Base-by-base conservation (phyloP, 2,888 invertebrate genomes). In the Nemoura dubitans region DNA sequence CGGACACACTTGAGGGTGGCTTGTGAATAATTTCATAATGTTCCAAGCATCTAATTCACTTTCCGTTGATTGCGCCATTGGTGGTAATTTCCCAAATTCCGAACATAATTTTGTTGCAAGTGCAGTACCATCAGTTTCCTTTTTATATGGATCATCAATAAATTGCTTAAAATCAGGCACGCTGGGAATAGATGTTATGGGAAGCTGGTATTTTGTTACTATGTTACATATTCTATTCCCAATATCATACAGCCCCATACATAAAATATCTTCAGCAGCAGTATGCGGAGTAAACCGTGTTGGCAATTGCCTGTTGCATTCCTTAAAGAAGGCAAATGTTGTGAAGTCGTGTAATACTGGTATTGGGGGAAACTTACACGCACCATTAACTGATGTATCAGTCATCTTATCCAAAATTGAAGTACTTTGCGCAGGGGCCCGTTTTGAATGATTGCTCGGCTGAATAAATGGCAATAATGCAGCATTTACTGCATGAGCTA, bases 321-420 rank as follows among this genome's bases (percentile, higher is more conserved):
- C 27, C 27, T 76, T 28, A 59, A 84, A 84, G 43, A 84, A 84
- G 16, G 21, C 27, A 28, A 84, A 84, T 28, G 59, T 27, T 26
- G 3, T 14, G 29, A 28, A 3, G 25, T 76, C 29, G 6, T 59
- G 27, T 84, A 84, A 28, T 14, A 84, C 84, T 27, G 59, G 28
- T 14, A 6, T 28, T 3, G 84, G 76, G 14, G 84, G 84, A 29
- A 84, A 84, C 26, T 59, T 84, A 29, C 84, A 84, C 25, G 10
- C 14, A 7, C 76, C 76, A 76, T 26, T 27, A 28, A 76, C 30
- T 28, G 84, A 84, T 2, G 84, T 59, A 1, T 59, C 59, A 59
- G 2, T 59, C 21, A 59, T 59, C 59, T 59, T 59, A 1, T 21
- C 21, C 59, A 59, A 59, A 59, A 59, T 59, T 21, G 59, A 21